These are phyloP conservation scores for Clamator glandarius DNA, from an alignment of 2,797 vertebrate genomes.

Conservation along the genomic window DNA sequence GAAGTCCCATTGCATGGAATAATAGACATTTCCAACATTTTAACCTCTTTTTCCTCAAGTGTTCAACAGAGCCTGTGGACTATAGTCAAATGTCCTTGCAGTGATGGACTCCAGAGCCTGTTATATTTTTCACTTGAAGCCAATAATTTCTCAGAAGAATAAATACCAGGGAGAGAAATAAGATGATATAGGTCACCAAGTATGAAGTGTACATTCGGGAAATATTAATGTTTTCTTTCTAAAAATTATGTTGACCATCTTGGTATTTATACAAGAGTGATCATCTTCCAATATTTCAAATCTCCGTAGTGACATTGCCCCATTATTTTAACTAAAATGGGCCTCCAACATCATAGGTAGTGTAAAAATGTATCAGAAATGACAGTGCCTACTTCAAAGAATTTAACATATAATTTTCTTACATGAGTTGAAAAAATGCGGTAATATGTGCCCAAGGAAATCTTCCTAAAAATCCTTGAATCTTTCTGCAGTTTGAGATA, in stretches of 20 bases:
- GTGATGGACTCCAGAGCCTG: neutral
- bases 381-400: neutral
- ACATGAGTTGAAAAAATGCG: neutral
- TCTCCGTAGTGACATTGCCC: accelerated
- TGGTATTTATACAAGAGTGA: neutral
- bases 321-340: neutral
- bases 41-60: neutral
- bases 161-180: neutral
- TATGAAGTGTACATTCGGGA: neutral
- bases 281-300: neutral
- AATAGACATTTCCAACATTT: neutral
- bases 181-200: neutral
- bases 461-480: neutral
- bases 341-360: neutral
- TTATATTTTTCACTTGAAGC: neutral
- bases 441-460: neutral
- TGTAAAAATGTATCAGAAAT: neutral
- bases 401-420: neutral
- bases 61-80: neutral
- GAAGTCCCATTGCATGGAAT: neutral
- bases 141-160: neutral
- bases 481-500: neutral
- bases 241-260: neutral
- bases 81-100: neutral
- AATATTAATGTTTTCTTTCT: neutral